Evolutionary conservation across 2,888 invertebrate species (phyloP), one percentile per base, ranked within the genome.

Genomic region (Venustoraphidia nigricollis): DNA sequence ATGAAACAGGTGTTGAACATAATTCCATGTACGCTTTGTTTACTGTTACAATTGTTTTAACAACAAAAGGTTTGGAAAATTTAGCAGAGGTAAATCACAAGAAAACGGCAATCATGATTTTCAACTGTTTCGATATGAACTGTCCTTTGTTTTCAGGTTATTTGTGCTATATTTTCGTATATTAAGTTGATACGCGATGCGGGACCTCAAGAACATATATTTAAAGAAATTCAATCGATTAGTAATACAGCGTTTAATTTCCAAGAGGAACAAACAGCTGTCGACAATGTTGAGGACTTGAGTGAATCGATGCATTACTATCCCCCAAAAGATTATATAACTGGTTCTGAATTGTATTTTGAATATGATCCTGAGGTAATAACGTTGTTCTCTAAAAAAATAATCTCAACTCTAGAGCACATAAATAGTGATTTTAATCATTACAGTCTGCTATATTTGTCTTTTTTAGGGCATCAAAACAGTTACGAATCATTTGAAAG

Each of bases 231-330:
- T 17, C 71, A 86, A 70, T 68, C 70, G 13, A 86, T 90, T 50
- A 83, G 83, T 57, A 84, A 85, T 45, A 82, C 76, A 0, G 77
- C 77, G 51, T 84, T 82, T 63, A 76, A 79, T 39, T 88, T 81
- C 62, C 71, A 76, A 41, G 76, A 81, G 43, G 88, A 89, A 59
- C 72, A 73, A 1, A 72, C 76, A 40, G 79, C 91, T 0, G 70
- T 75, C 1, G 85, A 89, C 46, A 81, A 86, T 59, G 92, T 91
- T 1, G 86, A 88, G 66, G 72, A 74, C 36, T 57, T 92, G 9
- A 77, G 80, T 2, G 80, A 84, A 58, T 78, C 79, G 56, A 87
- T 90, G 83, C 89, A 88, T 54, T 73, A 79, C 58, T 92, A 79
- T 65, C 80, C 84, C 0, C 78, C 88, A 0, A 72, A 78, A 55